phyloP scores from a whole-genome alignment of 2,888 invertebrate genomes.

The Alloscopus bannaensis region DNA sequence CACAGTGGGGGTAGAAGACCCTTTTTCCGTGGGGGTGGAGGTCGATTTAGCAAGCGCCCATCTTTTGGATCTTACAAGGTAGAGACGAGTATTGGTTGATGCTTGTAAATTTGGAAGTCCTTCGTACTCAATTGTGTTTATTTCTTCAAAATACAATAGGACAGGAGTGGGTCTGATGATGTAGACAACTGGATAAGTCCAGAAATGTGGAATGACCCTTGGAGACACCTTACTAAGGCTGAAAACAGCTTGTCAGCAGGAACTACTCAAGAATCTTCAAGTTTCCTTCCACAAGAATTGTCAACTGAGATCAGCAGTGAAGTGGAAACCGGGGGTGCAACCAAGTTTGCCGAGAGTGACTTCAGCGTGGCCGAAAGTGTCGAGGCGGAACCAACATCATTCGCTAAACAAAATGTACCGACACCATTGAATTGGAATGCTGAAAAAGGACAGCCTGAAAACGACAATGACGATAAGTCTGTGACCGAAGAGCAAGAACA shows the following conservation, averaged over 20 bases:
- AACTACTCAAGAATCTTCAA: not conserved
- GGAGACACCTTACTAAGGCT: constrained; percentile 35
- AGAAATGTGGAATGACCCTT: constrained; percentile 68
- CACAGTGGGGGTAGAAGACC: constrained; percentile 40
- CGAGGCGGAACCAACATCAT: not conserved
- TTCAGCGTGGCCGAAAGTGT: constrained; percentile 27
- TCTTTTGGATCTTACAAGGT: constrained; percentile 27
- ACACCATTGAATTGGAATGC: no score
- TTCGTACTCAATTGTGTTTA: not conserved
- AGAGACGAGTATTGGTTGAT: not conserved
- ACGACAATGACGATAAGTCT: not conserved
- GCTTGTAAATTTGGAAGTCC: not conserved
- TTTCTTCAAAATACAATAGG: constrained; percentile 13
- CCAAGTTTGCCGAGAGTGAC: constrained; percentile 41
- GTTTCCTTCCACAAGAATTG: not conserved
- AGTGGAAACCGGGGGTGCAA: not conserved
- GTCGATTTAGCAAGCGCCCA: constrained; percentile 31
- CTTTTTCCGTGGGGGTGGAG: constrained; percentile 30
- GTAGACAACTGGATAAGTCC: constrained; percentile 67
- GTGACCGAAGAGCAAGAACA: not conserved
- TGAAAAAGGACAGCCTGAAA: no score
- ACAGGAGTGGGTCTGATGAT: constrained; percentile 23
- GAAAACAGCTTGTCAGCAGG: not conserved
- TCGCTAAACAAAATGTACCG: no score
- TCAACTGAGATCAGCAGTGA: not conserved